These are phyloP conservation scores for Macrophya annulata DNA, from an alignment of 2,888 invertebrate genomes.

Conservation along the genomic window DNA sequence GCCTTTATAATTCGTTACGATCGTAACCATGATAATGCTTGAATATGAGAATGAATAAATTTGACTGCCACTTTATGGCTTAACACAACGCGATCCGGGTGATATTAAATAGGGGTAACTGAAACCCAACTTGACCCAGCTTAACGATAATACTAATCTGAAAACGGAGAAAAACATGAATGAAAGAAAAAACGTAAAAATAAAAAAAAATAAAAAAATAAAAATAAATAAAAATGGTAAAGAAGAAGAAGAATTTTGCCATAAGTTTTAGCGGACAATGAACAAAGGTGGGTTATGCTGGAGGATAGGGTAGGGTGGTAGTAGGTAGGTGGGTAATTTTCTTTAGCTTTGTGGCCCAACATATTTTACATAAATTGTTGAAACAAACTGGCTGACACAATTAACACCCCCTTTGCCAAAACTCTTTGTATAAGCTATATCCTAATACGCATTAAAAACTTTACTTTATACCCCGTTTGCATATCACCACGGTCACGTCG, in stretches of 20 bases:
- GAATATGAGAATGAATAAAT: conserved; percentile 30
- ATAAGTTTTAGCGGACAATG: conserved; percentile 38
- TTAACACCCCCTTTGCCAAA: conserved; percentile 3
- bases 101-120: conserved; percentile 24
- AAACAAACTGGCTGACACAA: conserved; percentile 31
- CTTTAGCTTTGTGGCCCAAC: neutral
- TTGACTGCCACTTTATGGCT: neutral
- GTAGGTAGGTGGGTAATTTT: neutral
- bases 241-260: neutral
- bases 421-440: conserved; percentile 1
- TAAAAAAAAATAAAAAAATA: neutral
- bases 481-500: neutral
- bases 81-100: conserved; percentile 15
- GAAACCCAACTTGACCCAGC: conserved; percentile 40
- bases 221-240: neutral
- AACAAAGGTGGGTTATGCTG: conserved; percentile 16
- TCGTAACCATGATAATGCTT: neutral
- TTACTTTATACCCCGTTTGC: neutral
- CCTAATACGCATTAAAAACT: neutral
- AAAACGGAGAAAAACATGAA: neutral
- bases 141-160: conserved; percentile 11
- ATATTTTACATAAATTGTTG: conserved; percentile 41
- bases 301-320: neutral
- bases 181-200: neutral
- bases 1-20: neutral